Conservation (phyloP, 2,797 vertebrate species). For the Ceryle rudis region DNA sequence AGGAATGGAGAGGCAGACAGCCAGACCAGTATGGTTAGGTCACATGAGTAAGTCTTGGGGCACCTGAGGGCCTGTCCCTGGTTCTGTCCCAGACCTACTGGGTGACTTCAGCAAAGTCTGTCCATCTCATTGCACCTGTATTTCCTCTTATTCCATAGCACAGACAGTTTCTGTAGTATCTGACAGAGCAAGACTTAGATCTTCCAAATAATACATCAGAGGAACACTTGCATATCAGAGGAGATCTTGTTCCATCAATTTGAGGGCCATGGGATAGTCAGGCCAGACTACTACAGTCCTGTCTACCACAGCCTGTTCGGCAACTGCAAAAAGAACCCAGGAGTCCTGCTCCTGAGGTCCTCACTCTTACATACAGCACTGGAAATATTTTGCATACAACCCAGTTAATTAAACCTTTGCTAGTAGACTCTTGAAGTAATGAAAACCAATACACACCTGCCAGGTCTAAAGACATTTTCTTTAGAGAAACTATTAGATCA, state of each 20-base stretch:
- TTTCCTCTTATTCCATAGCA: background rate
- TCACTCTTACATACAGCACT: background rate
- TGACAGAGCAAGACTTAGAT: background rate
- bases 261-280: background rate
- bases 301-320: background rate
- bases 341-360: background rate
- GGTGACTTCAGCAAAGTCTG: background rate
- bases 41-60: rapidly evolving
- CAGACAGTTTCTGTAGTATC: background rate
- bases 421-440: constrained; percentile 56
- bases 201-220: background rate
- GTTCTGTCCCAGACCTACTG: background rate
- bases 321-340: background rate
- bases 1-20: background rate
- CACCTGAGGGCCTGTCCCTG: background rate
- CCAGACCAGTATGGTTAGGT: background rate
- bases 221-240: background rate
- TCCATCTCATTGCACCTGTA: background rate
- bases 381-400: constrained; percentile 27
- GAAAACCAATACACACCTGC: constrained; percentile 60
- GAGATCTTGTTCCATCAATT: background rate
- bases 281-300: background rate
- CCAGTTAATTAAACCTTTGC: constrained; percentile 54
- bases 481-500: constrained; percentile 56
- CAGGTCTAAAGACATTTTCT: constrained; percentile 54